phyloP scores from a whole-genome alignment of 1,140 invertebrate species.

The Apis cerana region DNA sequence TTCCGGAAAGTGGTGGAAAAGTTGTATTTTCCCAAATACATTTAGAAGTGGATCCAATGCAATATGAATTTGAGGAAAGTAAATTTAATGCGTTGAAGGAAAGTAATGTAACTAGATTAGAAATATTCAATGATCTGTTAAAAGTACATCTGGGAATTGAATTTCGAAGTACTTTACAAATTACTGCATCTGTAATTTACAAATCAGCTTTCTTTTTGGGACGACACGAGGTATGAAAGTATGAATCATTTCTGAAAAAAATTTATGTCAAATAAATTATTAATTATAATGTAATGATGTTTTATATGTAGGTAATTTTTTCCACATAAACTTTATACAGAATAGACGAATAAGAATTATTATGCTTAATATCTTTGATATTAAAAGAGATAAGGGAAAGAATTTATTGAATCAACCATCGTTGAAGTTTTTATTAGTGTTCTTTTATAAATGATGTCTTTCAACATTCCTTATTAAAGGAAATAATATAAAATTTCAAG shows the following conservation, averaged over 20 bases:
- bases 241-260: neutral
- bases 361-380: neutral
- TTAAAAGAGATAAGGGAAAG: neutral
- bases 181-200: conserved; percentile 72
- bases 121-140: conserved; percentile 90
- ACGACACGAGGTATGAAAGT: conserved; percentile 85
- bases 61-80: conserved; percentile 84
- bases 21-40: conserved; percentile 90
- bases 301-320: neutral
- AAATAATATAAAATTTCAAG: neutral
- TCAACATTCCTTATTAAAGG: neutral
- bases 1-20: conserved; percentile 84
- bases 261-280: neutral
- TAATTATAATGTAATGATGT: neutral
- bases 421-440: neutral
- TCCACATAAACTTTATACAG: neutral
- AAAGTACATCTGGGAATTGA: conserved; percentile 86
- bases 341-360: neutral
- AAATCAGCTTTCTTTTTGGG: conserved; percentile 89
- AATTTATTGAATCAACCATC: neutral
- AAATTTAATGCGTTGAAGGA: conserved; percentile 84
- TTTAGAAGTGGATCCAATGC: conserved; percentile 82
- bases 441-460: neutral
- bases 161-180: conserved; percentile 77
- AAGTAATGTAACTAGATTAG: conserved; percentile 86